Base-by-base conservation (phyloP, 2,888 invertebrate species). In the Heliconius erato region DNA sequence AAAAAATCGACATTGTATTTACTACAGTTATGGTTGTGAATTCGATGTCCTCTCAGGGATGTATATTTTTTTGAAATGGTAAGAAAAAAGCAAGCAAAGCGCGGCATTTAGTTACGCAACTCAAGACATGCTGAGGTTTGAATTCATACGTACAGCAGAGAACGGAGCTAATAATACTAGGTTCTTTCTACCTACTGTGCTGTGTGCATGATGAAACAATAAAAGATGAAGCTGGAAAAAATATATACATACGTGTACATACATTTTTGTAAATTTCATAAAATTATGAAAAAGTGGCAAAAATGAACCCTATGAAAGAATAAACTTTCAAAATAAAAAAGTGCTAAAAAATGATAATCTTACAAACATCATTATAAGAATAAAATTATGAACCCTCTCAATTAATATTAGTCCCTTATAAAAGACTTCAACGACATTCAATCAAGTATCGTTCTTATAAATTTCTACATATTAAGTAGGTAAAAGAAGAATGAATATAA, bases 361-460 rank as follows among this genome's bases (percentile, higher is more conserved):
- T 59, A 59, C 2, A 23, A 23, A 12, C n/a, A 44, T 71, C 6
- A 6, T 26, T 40, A 26, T 44, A 14, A 2, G 40, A n/a, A 71
- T n/a, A 14, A 19, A 49, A 49, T 40, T 14, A n/a, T 71, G n/a
- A 71, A 44, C 44, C 49, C 6, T 67, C 28, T 19, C 6, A 23
- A 59, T 28, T 28, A 26, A 19, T 23, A 44, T n/a, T n/a, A 32
- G 12, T n/a, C 28, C 23, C 78, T 16, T 74, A 82, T 23, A 92
- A 93, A 92, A 93, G 91, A 90, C 88, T 86, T 90, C 89, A 90
- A 91, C 90, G 90, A 88, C 86, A 79, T 67, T 72, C 32, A 67
- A 74, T n/a, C 14, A 26, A 44, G 16, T 28, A 67, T 16, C 2
- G 2, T n/a, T 16, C 19, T 6, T 28, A 32, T 32, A 28, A 23